Evolutionary conservation across 2,113 vertebrate species (phyloP), one percentile per base, ranked within the genome.

Genomic region (Meles meles): DNA sequence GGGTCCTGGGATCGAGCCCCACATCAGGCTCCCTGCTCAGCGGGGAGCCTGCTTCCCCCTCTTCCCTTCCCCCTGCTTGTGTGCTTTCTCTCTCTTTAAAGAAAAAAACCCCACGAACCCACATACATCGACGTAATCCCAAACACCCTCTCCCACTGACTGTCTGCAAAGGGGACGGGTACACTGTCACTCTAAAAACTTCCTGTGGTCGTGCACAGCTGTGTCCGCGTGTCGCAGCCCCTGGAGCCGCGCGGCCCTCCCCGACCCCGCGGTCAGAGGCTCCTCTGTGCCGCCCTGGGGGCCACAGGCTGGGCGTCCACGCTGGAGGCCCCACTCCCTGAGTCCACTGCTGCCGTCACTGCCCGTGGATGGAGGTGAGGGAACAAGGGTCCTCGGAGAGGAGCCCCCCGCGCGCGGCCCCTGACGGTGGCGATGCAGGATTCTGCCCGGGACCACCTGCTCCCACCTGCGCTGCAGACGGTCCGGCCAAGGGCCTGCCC

Each of bases 121-220:
- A 61, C 65, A 93, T 18, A 81, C 85, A 76, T 65, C n/a, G 80
- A 90, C 86, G 90, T 89, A 29, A 97, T 82, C 93, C 92, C 14
- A 25, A 34, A 49, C 91, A 39, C 34, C 20, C 88, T 92, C 1
- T 0, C 11, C 57, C 27, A 4, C 42, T 88, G 95, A 49, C 91
- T 27, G 86, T 71, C 67, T 89, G 44, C 63, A 97, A 95, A 98
- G 93, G 57, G n/a, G 90, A 88, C 90, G 59, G 23, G 94, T 67
- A 86, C 3, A 63, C 88, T 52, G n/a, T 94, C 42, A 37, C 37
- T 29, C 5, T 7, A 37, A 47, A 44, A 31, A 31, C 29, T 14
- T 8, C 13, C 42, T 7, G 0, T 44, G 18, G 20, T 59, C 31
- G 3, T 8, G 79, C 61, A 2, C 10, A 2, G 12, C 15, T 1